Evolutionary conservation across 92 coral and sea anemone species (phyloP), one percentile per base, ranked within the genome.

Genomic region (Phenganax subtilis): DNA sequence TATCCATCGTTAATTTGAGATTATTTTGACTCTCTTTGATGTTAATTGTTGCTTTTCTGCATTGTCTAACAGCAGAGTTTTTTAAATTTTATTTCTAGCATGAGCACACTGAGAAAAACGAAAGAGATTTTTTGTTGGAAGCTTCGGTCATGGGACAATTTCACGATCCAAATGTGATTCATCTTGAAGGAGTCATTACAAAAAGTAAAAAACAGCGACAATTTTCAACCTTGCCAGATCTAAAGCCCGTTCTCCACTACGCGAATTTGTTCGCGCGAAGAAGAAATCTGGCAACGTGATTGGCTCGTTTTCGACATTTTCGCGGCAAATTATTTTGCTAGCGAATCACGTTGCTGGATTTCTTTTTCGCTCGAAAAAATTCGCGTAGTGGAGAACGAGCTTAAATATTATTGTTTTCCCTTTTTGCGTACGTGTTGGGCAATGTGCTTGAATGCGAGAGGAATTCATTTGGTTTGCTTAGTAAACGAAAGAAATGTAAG

Each of bases 131-230:
- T 58, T 51, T 85, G 63, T 72, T 82, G 9, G 87, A 85, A 68
- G 87, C 87, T 51, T 81, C 87, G 3, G 80, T 85, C 27, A 85
- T 85, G 87, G 87, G 84, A 55, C 87, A 85, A 54, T 85, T 85
- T 47, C n/a, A 62, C 51, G 84, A 85, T 71, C 78, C 80, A 8
- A 85, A 85, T 72, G 88, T 85, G 15, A 53, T 85, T 28, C 72
- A 69, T 57, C 82, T 80, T 55, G 77, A 85, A 85, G 88, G 88
- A 27, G 84, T 85, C 12, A 64, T 85, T 14, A 79, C 80, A 52
- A 84, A 77, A 77, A 52, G 87, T 84, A 63, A 58, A 78, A 57
- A 12, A 16, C 6, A 29, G 12, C 44, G n/a, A 71, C 55, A 31
- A 3, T 16, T 16, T 71, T 9, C n/a, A 16, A 71, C 37, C 47